A percentile compares a stretch with the other conserved stretches of the same genome.
phyloP scores from a whole-genome alignment of 2,797 vertebrate species.

The Brotula barbata region DNA sequence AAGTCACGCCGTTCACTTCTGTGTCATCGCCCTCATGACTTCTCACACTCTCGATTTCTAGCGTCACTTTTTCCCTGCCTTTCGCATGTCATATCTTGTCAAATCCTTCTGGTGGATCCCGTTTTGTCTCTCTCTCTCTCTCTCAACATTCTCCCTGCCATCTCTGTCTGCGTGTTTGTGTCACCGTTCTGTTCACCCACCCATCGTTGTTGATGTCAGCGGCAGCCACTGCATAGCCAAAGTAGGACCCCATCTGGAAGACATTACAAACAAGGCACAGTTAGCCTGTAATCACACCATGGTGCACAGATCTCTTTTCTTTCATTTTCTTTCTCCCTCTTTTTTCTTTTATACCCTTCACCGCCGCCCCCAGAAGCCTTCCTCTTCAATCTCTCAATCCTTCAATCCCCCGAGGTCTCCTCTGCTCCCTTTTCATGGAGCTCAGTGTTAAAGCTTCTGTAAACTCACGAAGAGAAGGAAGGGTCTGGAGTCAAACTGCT shows the following conservation, averaged over 20 bases:
- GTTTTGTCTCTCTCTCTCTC: constrained; percentile 2
- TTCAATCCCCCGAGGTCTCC: constrained; percentile 50
- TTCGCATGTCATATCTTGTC: not conserved
- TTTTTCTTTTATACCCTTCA: constrained; percentile 37
- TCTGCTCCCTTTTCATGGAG: constrained; percentile 52
- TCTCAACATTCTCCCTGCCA: constrained; percentile 5
- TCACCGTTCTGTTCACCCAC: constrained; percentile 73
- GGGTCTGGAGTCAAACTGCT: constrained; percentile 32
- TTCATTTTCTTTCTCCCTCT: constrained; percentile 43
- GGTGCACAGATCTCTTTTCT: constrained; percentile 48
- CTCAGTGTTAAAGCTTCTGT: constrained; percentile 50
- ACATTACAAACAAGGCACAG: constrained; percentile 65
- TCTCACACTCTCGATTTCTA: constrained; percentile 3
- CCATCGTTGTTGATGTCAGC: constrained; percentile 86
- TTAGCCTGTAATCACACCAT: constrained; percentile 69
- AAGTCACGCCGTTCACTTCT: constrained; percentile 8
- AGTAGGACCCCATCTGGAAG: constrained; percentile 91
- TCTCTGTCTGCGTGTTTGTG: constrained; percentile 16
- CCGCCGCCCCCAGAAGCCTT: constrained; percentile 42
- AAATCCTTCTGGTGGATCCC: not conserved
- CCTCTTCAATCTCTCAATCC: constrained; percentile 56
- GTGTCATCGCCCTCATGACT: not conserved
- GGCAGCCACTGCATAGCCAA: constrained; percentile 86
- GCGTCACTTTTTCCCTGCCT: no score
- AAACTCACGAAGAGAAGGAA: constrained; percentile 25